These are phyloP conservation scores for Dynastes hyllus DNA, from an alignment of 2,888 invertebrate species.

Conservation along the genomic window DNA sequence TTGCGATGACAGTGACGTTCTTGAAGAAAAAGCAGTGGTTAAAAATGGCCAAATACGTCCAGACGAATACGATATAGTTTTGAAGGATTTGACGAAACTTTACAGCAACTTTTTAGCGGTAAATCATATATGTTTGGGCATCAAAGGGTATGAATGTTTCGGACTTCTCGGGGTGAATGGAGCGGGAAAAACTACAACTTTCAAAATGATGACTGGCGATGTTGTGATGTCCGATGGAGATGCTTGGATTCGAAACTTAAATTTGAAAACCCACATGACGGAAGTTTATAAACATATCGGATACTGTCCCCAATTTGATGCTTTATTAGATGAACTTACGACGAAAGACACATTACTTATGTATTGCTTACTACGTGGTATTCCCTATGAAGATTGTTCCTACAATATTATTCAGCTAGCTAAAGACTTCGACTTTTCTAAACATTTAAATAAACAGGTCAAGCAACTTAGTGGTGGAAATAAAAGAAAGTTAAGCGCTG, in stretches of 20 bases:
- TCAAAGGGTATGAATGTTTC: slow-evolving; percentile 81
- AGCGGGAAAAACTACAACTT: slow-evolving; percentile 91
- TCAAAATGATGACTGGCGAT: slow-evolving; percentile 93
- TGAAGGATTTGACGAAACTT: slow-evolving; percentile 84
- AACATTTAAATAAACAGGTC: slow-evolving; percentile 71
- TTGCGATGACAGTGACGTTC: slow-evolving; percentile 73
- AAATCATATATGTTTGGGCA: slow-evolving; percentile 77
- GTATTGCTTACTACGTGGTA: slow-evolving; percentile 72
- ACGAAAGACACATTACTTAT: slow-evolving; percentile 73
- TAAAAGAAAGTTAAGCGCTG: slow-evolving; percentile 74
- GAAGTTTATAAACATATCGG: slow-evolving; percentile 75
- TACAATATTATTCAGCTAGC: slow-evolving; percentile 67
- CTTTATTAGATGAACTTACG: slow-evolving; percentile 74
- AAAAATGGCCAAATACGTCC: slow-evolving; percentile 65
- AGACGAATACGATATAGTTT: slow-evolving; percentile 73
- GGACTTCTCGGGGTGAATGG: slow-evolving; percentile 87
- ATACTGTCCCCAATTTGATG: slow-evolving; percentile 77
- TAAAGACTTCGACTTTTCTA: slow-evolving; percentile 69
- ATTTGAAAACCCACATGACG: slow-evolving; percentile 72
- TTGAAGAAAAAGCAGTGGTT: slow-evolving; percentile 73
- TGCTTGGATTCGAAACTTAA: slow-evolving; percentile 75
- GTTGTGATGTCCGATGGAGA: slow-evolving; percentile 82
- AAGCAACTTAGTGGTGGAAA: slow-evolving; percentile 73
- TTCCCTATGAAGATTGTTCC: slow-evolving; percentile 64
- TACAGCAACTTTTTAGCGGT: slow-evolving; percentile 82